These are phyloP conservation scores for Drosophila nigrodunni DNA, from an alignment of 1,140 invertebrate species.

Conservation along the genomic window DNA sequence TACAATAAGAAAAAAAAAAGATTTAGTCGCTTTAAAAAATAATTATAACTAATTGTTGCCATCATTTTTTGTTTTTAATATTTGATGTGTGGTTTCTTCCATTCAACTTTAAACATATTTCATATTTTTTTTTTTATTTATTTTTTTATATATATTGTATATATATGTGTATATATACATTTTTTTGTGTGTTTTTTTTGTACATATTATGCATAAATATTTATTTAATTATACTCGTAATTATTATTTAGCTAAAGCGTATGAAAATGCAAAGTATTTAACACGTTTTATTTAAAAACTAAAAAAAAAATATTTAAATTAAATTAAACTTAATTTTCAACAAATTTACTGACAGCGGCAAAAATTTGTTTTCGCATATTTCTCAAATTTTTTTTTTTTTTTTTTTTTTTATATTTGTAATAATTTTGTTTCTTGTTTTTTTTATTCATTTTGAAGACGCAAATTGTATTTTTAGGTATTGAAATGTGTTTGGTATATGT, in stretches of 20 bases:
- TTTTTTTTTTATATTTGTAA: slow-evolving; percentile 25
- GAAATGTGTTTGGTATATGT: slow-evolving; percentile 74
- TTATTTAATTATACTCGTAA: slow-evolving; percentile 63
- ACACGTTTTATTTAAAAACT: slow-evolving; percentile 57
- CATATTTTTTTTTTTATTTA: slow-evolving; percentile 22
- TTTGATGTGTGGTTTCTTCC: slow-evolving; percentile 8
- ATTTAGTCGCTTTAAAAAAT: slow-evolving; percentile 46
- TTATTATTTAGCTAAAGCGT: slow-evolving; percentile 79
- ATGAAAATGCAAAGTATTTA: slow-evolving; percentile 80
- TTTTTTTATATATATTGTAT: slow-evolving; percentile 49
- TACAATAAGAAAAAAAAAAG: slow-evolving; percentile 61
- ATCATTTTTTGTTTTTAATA: slow-evolving; percentile 10
- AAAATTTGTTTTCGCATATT: slow-evolving; percentile 47
- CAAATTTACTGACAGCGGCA: slow-evolving; percentile 55
- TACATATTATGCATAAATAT: slow-evolving; percentile 55
- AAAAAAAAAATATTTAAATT: slow-evolving; percentile 42
- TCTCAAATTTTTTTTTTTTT: slow-evolving; percentile 50
- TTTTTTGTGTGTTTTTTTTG: slow-evolving; percentile 40
- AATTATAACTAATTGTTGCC: slow-evolving; percentile 67
- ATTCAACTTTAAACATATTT: slow-evolving; percentile 45
- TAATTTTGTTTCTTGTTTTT: slow-evolving; percentile 48
- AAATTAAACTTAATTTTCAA: slow-evolving; percentile 51
- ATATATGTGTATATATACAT: slow-evolving; percentile 33
- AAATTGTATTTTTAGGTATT: slow-evolving; percentile 62
- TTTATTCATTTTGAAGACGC: slow-evolving; percentile 56